Evolutionary conservation across 2,113 vertebrate genomes (phyloP).

Genomic region (Aldabrachelys gigantea): DNA sequence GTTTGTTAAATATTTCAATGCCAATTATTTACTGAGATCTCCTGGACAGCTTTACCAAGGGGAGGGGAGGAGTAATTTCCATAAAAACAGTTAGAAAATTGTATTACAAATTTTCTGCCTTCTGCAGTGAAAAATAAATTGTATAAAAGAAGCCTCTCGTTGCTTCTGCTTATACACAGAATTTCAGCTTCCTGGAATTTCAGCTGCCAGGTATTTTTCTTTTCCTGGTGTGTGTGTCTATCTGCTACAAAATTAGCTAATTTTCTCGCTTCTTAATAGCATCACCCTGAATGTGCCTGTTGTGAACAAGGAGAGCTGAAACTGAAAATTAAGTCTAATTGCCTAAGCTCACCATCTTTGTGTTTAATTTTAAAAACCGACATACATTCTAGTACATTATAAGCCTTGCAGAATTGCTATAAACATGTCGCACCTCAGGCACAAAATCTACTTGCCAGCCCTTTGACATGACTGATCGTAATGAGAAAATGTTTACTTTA

Average conservation of each 20-base stretch:
- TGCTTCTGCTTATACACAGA: neutral
- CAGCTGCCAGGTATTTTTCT: neutral
- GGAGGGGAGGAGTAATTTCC: neutral
- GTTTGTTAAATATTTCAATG: neutral
- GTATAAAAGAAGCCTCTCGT: neutral
- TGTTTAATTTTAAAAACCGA: neutral
- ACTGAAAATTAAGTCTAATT: neutral
- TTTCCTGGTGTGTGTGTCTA: neutral
- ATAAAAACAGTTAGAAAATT: neutral
- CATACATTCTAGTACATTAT: neutral
- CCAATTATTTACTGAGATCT: neutral
- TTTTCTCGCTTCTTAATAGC: neutral
- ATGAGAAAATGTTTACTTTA: neutral
- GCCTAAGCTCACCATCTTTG: neutral
- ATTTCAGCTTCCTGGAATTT: neutral
- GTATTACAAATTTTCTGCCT: neutral
- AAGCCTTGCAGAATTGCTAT: neutral
- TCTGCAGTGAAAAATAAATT: neutral
- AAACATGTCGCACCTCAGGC: accelerated
- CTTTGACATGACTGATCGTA: accelerated
- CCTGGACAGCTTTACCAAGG: neutral
- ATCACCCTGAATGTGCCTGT: accelerated
- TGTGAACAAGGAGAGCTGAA: neutral
- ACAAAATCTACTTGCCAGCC: too few species aligned
- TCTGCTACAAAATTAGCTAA: neutral